Conservation (phyloP, 1,140 invertebrate genomes). For the Neoseiulus cucumeris region DNA sequence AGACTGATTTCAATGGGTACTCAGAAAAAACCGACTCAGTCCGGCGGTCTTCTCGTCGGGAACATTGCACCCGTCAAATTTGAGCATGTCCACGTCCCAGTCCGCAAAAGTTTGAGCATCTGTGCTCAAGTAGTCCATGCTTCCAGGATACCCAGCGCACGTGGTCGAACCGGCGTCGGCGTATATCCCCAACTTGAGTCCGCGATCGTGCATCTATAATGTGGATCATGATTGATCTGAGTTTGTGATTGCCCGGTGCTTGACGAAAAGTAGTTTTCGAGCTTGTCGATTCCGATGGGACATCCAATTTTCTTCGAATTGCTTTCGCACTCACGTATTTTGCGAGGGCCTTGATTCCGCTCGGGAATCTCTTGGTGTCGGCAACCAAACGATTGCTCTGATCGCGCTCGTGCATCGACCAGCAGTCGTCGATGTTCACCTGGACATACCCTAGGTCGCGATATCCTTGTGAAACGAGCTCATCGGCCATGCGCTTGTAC, state of each 20-base stretch:
- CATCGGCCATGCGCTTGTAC: constrained; percentile 76
- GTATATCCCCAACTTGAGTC: constrained; percentile 40
- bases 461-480: constrained; percentile 68
- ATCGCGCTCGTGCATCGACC: constrained; percentile 63
- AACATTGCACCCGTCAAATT: constrained; percentile 35
- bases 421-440: constrained; percentile 88
- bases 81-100: constrained; percentile 38
- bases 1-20: too few relatives aligned
- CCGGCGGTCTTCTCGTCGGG: too few relatives aligned
- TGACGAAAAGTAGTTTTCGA: too few relatives aligned
- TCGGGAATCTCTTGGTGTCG: constrained; percentile 66
- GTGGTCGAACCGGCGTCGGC: constrained; percentile 38
- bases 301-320: too few relatives aligned
- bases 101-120: constrained; percentile 39
- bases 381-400: constrained; percentile 55
- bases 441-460: constrained; percentile 75
- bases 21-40: too few relatives aligned
- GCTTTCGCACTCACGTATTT: constrained; percentile 52
- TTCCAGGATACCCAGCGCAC: constrained; percentile 38
- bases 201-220: constrained; percentile 32
- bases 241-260: too few relatives aligned
- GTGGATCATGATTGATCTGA: too few relatives aligned
- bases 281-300: too few relatives aligned
- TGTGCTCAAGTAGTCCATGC: constrained; percentile 29
- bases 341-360: constrained; percentile 66